phyloP scores from a whole-genome alignment of 2,888 invertebrate species.

The Nomada flava region DNA sequence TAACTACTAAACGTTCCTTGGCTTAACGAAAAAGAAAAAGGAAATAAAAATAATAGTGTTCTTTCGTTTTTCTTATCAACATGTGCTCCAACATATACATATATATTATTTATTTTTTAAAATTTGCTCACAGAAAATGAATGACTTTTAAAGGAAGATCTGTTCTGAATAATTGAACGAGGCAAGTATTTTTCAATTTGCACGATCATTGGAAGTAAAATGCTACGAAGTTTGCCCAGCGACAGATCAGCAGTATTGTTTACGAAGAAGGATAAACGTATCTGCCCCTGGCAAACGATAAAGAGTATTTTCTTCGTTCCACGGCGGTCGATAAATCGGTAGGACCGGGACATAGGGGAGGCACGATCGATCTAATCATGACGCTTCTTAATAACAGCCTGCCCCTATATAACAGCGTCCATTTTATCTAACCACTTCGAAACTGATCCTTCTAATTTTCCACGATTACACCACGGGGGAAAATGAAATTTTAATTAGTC shows the following conservation, averaged over 20 bases:
- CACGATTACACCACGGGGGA: slow-evolving; percentile 13
- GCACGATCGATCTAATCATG: slow-evolving; percentile 3
- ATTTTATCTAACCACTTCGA: slow-evolving; percentile 12
- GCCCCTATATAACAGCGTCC: not conserved
- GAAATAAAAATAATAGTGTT: too few relatives aligned
- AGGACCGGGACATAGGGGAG: slow-evolving; percentile 5
- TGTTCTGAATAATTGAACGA: too few relatives aligned
- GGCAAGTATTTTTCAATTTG: not conserved
- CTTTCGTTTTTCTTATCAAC: too few relatives aligned
- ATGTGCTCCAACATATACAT: too few relatives aligned
- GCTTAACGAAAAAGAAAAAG: not conserved
- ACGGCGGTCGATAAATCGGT: slow-evolving; percentile 31
- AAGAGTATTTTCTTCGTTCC: slow-evolving; percentile 23
- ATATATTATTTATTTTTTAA: too few relatives aligned
- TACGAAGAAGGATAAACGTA: not conserved
- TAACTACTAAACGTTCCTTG: slow-evolving; percentile 13
- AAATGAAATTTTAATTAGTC: slow-evolving; percentile 31
- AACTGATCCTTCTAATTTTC: slow-evolving; percentile 34
- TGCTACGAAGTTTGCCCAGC: slow-evolving; percentile 1
- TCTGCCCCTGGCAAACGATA: slow-evolving; percentile 29
- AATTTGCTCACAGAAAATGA: too few relatives aligned
- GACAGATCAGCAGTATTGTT: slow-evolving; percentile 30
- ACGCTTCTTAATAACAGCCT: slow-evolving; percentile 6
- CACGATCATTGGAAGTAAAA: slow-evolving; percentile 14
- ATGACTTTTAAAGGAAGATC: too few relatives aligned